Evolutionary conservation across 2,888 invertebrate genomes (phyloP), one percentile per base, ranked within the genome.

Genomic region (Drosophila diplacantha): DNA sequence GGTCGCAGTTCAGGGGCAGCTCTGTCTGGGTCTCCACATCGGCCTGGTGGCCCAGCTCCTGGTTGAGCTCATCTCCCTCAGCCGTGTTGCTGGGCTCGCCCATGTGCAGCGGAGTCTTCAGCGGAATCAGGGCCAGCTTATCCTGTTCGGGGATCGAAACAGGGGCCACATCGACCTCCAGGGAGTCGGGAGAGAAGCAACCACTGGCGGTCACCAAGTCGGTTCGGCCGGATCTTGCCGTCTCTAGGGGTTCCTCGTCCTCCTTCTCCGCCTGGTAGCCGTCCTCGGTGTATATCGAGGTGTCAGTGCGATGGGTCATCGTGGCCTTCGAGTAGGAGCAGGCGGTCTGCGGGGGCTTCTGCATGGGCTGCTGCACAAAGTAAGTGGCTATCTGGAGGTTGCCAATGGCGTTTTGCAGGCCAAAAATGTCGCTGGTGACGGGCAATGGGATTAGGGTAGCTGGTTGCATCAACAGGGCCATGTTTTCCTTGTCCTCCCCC

Each of bases 341-440:
- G 14, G 60, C 39, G 2, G 69, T 50, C n/a, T 41, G 53, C 2
- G 52, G 69, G 1, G 50, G 32, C 20, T 34, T 53, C n/a, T 34
- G 49, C 41, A 61, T 62, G 16, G 85, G 82, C 32, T 86, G 87
- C 34, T 88, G 88, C 80, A 88, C 85, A 16, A 88, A 76, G 53
- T 87, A 87, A 0, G 88, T 86, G 38, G 89, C 88, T 8, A 88
- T 85, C 69, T 88, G 88, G 3, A 89, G 73, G 69, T 88, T 89
- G 0, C 87, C 88, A 24, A 88, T 86, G 37, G 86, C 85, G 52
- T 85, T 88, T 52, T 88, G 87, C 0, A 87, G 72, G 0, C 88
- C 88, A 53, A 88, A 86, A 12, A 88, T 85, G 47, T 88, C 88
- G 3, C 73, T 85, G 22, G 88, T 87, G 5, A 88, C 86, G 0